These are phyloP conservation scores for Aplodontia rufa DNA, from an alignment of 2,113 vertebrate species.

Conservation along the genomic window DNA sequence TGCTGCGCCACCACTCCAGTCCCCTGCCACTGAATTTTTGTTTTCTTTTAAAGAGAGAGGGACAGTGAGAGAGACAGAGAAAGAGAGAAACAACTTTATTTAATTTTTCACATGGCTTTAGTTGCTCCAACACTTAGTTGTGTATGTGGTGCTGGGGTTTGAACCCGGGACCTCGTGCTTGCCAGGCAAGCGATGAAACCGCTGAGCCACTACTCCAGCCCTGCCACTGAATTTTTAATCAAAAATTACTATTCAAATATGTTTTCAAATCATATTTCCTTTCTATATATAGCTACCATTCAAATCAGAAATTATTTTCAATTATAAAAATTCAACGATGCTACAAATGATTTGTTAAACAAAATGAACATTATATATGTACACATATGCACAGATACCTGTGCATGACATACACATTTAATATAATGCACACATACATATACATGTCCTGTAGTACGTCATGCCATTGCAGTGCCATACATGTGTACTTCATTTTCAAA, in stretches of 20 bases:
- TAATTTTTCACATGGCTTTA: too few relatives aligned
- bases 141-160: too few relatives aligned
- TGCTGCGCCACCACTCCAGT: too few relatives aligned
- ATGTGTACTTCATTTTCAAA: neutral
- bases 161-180: too few relatives aligned
- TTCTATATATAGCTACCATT: neutral
- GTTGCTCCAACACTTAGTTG: too few relatives aligned
- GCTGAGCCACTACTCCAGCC: too few relatives aligned
- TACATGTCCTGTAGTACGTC: neutral
- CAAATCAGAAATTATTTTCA: slow-evolving; percentile 32
- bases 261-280: neutral
- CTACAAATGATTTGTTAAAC: neutral
- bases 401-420: neutral
- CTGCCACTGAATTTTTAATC: neutral
- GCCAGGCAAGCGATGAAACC: too few relatives aligned
- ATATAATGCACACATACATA: neutral
- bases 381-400: neutral
- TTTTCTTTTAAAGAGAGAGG: too few relatives aligned
- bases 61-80: too few relatives aligned
- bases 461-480: neutral
- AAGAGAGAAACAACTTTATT: too few relatives aligned
- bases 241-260: neutral
- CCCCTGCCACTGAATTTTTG: too few relatives aligned
- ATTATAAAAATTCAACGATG: neutral
- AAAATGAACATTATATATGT: neutral